Base-by-base conservation (phyloP, 2,113 vertebrate genomes). In the Indri indri region DNA sequence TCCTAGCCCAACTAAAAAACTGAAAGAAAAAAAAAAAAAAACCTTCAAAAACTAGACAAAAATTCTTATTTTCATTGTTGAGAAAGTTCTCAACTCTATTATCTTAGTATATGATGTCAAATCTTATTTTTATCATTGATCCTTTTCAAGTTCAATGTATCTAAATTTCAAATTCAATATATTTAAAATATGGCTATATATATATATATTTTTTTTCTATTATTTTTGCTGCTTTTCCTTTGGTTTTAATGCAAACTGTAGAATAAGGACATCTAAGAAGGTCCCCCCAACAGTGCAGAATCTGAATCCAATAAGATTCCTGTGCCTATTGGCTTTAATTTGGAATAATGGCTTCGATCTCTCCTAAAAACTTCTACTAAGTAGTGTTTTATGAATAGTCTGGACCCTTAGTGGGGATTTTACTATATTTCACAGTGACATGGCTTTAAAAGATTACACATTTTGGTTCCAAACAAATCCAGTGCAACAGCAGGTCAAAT, bases 91-190 rank as follows among this genome's bases (percentile, higher is more conserved):
- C 70, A 90, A 45, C 42, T 65, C 30, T 83, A 34, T 63, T 84
- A 77, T 45, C 11, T 92, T 74, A 87, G 37, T 66, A 81, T 70
- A 74, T 40, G 34, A 76, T 45, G n/a, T 76, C 71, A 94, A 85
- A 70, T 95, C 18, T 68, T 66, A 85, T 91, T 90, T 82, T 88
- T 90, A 87, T 71, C 32, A 68, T 16, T 68, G 68, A 74, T 50
- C 6, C 40, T 71, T 94, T 82, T 66, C 90, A 96, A 87, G 96
- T 80, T 85, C 59, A 81, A 25, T 81, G 37, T 34, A 76, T 66
- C 54, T 91, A 80, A 81, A 85, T 22, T 47, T 87, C 66, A 88
- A 79, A 80, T 54, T 82, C 61, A 82, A 27, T 59, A 2, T 79
- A 81, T 71, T 70, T 81, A 81, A 87, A 91, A 80, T 61, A 59